phyloP scores from a whole-genome alignment of 2,888 invertebrate species.

The Amblyjoppa fuscipennis region DNA sequence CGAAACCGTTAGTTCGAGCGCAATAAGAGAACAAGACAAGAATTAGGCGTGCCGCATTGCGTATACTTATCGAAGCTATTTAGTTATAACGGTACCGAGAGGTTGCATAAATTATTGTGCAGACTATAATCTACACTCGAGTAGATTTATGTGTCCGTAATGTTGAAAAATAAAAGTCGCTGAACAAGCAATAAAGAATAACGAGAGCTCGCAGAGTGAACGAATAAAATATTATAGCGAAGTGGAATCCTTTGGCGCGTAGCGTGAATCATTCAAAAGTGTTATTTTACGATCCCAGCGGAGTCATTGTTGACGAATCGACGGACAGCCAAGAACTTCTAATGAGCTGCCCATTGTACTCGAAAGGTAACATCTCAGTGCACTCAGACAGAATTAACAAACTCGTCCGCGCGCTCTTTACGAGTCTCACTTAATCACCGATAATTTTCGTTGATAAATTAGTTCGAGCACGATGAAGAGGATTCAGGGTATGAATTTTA shows the following conservation, averaged over 20 bases:
- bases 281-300: conserved; percentile 6
- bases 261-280: background rate
- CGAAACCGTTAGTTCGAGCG: conserved; percentile 41
- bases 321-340: background rate
- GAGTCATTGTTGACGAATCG: background rate
- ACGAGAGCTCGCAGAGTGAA: background rate
- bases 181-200: background rate
- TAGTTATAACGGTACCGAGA: conserved; percentile 60
- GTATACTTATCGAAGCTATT: conserved; percentile 57
- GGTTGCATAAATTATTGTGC: conserved; percentile 63
- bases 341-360: background rate
- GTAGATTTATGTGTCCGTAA: conserved; percentile 41
- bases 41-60: conserved; percentile 53
- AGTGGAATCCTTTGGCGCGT: background rate
- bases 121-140: conserved; percentile 47
- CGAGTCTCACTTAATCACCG: conserved; percentile 34
- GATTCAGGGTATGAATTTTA: conserved; percentile 13
- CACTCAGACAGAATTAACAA: conserved; percentile 16
- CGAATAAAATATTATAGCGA: background rate
- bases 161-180: background rate
- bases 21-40: conserved; percentile 49
- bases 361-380: background rate
- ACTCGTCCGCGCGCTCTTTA: conserved; percentile 9
- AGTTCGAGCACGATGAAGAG: conserved; percentile 18
- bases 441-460: conserved; percentile 28